Conservation (phyloP, 2,797 vertebrate genomes). For the Phaenicophaeus curvirostris region DNA sequence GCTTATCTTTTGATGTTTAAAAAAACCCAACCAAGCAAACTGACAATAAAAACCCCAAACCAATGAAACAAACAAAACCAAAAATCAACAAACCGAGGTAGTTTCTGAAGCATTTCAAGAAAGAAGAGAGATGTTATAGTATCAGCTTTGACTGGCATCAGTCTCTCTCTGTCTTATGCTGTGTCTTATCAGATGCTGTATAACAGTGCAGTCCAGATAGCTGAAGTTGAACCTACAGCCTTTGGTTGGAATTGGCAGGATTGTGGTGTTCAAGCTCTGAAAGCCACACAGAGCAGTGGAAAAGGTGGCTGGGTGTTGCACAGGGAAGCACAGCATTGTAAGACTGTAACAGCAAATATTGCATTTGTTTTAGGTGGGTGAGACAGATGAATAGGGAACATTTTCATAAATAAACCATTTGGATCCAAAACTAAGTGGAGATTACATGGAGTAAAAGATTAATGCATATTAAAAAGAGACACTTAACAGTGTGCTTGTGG, state of each 20-base stretch:
- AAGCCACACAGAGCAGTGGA: accelerated
- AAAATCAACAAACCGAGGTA: neutral
- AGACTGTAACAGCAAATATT: neutral
- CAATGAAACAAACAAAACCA: too few relatives aligned
- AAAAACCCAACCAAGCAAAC: neutral
- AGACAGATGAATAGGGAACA: neutral
- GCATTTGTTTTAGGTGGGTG: neutral
- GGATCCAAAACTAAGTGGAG: neutral
- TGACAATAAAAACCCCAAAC: too few relatives aligned
- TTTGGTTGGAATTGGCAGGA: neutral
- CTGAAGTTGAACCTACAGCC: neutral
- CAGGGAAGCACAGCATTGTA: neutral
- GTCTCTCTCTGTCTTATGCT: neutral
- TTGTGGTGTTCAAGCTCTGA: neutral
- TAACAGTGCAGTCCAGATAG: neutral
- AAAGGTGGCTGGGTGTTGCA: neutral
- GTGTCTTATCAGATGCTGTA: neutral
- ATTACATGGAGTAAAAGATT: neutral
- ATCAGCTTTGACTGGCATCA: neutral
- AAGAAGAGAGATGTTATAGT: neutral
- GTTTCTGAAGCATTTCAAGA: neutral
- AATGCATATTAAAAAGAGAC: neutral
- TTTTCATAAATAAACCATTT: neutral
- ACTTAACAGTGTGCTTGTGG: neutral
- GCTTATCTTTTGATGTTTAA: neutral